A percentile compares a stretch with the other conserved stretches of the same genome.
Conservation (phyloP, 35 echinoderm and acorn worm genomes). For the Apostichopus parvimensis region DNA sequence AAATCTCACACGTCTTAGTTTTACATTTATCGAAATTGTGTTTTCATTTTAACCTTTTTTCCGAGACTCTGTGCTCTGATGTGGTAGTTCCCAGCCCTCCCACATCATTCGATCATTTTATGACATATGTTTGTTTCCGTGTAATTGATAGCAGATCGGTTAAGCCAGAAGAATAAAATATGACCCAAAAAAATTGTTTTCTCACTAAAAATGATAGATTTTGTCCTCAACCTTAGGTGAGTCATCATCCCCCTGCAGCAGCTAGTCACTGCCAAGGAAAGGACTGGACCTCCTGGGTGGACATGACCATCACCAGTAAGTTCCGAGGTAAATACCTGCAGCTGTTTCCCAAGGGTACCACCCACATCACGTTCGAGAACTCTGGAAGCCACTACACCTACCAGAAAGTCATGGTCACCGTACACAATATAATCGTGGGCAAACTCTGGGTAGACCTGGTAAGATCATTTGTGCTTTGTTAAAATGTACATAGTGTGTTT, state of each 20-base stretch:
- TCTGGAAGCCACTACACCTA: constrained; percentile 98
- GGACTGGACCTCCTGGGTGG: constrained; percentile 90
- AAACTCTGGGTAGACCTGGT: constrained; percentile 99
- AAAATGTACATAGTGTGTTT: not conserved
- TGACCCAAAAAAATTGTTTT: not conserved
- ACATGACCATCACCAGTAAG: constrained; percentile 97
- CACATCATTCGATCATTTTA: no score
- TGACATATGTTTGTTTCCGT: no score
- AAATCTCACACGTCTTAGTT: no score
- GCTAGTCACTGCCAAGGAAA: constrained; percentile 91
- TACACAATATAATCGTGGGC: constrained; percentile 99
- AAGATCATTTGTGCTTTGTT: constrained; percentile 37
- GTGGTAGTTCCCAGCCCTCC: no score
- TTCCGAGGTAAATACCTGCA: constrained; percentile 98
- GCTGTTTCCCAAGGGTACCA: constrained; percentile 92
- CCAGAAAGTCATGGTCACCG: constrained; percentile 80
- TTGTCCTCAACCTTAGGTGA: constrained; percentile 64
- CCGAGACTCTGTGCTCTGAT: no score
- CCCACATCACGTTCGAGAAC: constrained; percentile 86
- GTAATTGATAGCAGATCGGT: no score
- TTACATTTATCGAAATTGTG: no score
- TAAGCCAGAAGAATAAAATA: not conserved
- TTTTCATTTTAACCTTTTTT: no score
- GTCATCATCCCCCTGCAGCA: constrained; percentile 96
- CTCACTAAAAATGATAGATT: no score